These are phyloP conservation scores for Alauda arvensis DNA, from an alignment of 2,797 vertebrate species.

Conservation along the genomic window DNA sequence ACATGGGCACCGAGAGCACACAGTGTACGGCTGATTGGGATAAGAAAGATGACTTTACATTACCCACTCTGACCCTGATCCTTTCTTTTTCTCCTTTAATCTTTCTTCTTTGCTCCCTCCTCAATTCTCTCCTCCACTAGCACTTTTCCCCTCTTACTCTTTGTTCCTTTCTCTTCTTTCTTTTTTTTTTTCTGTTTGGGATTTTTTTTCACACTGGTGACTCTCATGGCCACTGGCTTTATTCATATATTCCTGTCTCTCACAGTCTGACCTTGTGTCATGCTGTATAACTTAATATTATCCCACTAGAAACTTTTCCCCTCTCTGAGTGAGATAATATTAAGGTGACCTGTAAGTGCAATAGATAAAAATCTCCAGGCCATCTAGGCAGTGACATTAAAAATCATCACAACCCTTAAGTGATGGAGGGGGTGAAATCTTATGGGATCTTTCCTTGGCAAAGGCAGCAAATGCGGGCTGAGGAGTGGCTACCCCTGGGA, in stretches of 20 bases:
- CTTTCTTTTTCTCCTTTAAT: slow-evolving; percentile 28
- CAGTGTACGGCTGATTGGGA: slow-evolving; percentile 9
- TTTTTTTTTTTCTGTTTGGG: background rate
- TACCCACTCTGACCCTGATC: slow-evolving; percentile 28
- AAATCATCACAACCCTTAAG: slow-evolving; percentile 69
- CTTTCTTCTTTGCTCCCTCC: background rate
- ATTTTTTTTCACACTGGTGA: slow-evolving; percentile 22
- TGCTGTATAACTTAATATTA: slow-evolving; percentile 72
- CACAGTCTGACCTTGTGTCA: slow-evolving; percentile 66
- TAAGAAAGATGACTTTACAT: slow-evolving; percentile 29
- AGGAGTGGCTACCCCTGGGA: slow-evolving; percentile 46
- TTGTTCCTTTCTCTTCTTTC: slow-evolving; percentile 12
- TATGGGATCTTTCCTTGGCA: slow-evolving; percentile 56
- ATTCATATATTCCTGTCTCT: slow-evolving; percentile 71
- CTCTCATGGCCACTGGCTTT: slow-evolving; percentile 68
- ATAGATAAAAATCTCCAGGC: slow-evolving; percentile 71
- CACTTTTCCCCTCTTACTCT: background rate
- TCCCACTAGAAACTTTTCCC: slow-evolving; percentile 61
- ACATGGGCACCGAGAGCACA: background rate
- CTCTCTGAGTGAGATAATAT: slow-evolving; percentile 63
- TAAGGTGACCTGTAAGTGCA: slow-evolving; percentile 71
- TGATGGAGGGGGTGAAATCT: slow-evolving; percentile 39
- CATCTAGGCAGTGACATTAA: slow-evolving; percentile 69
- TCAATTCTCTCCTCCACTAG: background rate
- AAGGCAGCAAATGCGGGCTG: slow-evolving; percentile 52